phyloP scores from a whole-genome alignment of 2,888 invertebrate species.

The Argyra leucocephala region DNA sequence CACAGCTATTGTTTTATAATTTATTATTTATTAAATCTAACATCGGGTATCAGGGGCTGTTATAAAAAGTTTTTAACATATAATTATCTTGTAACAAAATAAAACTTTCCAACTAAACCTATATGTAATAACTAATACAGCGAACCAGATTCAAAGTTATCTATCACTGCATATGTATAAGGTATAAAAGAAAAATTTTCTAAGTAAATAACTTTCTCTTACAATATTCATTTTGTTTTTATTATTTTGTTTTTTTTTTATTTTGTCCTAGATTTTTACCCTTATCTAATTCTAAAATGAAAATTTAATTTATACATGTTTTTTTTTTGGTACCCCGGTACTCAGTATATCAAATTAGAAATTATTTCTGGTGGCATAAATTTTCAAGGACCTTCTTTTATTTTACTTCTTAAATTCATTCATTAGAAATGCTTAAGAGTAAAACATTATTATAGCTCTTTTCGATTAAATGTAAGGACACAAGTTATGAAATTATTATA shows the following conservation, averaged over 20 bases:
- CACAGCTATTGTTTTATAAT: too few species aligned
- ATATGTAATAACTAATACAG: too few species aligned
- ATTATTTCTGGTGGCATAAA: conserved; percentile 3
- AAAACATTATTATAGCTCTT: not conserved
- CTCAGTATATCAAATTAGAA: not conserved
- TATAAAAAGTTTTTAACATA: too few species aligned
- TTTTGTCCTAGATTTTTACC: not conserved
- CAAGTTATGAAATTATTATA: not conserved
- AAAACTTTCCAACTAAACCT: too few species aligned
- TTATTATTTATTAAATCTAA: too few species aligned
- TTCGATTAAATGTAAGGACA: not conserved
- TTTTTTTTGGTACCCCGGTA: not conserved
- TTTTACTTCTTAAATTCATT: too few species aligned
- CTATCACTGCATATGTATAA: too few species aligned
- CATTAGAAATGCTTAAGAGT: not conserved
- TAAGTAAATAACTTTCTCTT: not conserved
- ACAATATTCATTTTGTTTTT: not conserved
- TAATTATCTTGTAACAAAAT: too few species aligned
- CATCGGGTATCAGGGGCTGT: too few species aligned
- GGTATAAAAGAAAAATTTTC: too few species aligned
- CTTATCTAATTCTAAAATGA: not conserved
- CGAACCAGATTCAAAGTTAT: too few species aligned
- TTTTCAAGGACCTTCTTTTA: not conserved
- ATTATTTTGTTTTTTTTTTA: too few species aligned
- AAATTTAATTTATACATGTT: not conserved